Evolutionary conservation across 1,140 invertebrate genomes (phyloP).

Genomic region (Gryon sp.): DNA sequence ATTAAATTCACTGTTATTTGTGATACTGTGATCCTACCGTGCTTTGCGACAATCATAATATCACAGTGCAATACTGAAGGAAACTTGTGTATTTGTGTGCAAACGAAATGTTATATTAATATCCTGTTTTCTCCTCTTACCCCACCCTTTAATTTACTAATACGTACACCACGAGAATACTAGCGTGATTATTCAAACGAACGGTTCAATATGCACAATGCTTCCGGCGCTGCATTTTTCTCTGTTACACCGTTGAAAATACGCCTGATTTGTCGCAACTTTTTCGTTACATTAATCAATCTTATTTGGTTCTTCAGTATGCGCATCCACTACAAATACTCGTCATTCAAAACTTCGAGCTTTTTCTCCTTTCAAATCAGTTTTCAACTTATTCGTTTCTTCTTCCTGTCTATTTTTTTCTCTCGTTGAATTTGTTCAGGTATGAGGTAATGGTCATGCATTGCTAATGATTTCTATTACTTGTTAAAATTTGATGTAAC

Average conservation of each 20-base stretch:
- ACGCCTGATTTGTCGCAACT: slow-evolving; percentile 20
- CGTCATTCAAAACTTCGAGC: not conserved
- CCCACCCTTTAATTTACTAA: slow-evolving; percentile 3
- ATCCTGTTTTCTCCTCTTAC: not conserved
- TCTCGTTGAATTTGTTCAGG: no score
- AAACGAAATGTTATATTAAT: slow-evolving; percentile 16
- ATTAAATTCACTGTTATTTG: slow-evolving; percentile 41
- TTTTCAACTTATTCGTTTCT: no score
- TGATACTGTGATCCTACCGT: slow-evolving; percentile 10
- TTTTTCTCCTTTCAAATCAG: not conserved
- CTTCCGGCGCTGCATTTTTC: not conserved
- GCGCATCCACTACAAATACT: slow-evolving; percentile 2
- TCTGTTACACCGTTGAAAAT: not conserved
- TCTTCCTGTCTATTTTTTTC: no score
- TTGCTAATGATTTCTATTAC: no score
- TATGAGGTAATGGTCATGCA: no score
- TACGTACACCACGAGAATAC: not conserved
- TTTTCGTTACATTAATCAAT: slow-evolving; percentile 6
- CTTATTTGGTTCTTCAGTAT: not conserved
- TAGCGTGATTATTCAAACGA: slow-evolving; percentile 23
- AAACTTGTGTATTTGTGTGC: slow-evolving; percentile 7
- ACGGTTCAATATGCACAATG: slow-evolving; percentile 3
- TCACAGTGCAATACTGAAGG: not conserved
- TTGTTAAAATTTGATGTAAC: no score
- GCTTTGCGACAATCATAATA: slow-evolving; percentile 40